Evolutionary conservation across 2,113 vertebrate genomes (phyloP).

Genomic region (Xiphorhynchus elegans): DNA sequence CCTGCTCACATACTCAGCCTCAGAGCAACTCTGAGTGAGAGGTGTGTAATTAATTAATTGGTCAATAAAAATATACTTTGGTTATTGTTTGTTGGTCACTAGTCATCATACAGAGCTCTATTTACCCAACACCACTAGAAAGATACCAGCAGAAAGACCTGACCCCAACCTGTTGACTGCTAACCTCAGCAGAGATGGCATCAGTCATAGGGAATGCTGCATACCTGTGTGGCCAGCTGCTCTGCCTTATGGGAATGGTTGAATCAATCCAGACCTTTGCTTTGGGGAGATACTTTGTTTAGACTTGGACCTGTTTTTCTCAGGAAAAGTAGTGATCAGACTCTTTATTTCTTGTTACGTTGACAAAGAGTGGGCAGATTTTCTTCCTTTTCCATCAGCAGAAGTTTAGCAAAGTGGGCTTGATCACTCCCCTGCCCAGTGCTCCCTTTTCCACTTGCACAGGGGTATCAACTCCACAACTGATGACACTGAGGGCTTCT

Average conservation of each 20-base stretch:
- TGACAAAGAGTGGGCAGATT: not conserved
- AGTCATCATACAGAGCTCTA: not conserved
- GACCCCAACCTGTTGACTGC: not conserved
- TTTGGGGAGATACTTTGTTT: not conserved
- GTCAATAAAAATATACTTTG: not conserved
- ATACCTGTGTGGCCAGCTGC: not conserved
- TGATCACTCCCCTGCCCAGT: not conserved
- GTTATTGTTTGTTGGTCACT: not conserved
- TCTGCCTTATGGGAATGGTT: not conserved
- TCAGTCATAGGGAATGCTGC: not conserved
- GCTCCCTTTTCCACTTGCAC: not conserved
- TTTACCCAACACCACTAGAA: not conserved
- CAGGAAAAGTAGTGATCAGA: not conserved
- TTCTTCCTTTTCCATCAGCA: not conserved
- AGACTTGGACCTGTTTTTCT: not conserved
- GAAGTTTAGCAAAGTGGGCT: not conserved
- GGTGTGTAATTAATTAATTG: not conserved
- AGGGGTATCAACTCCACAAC: not conserved
- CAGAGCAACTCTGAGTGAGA: not conserved
- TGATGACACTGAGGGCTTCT: not conserved
- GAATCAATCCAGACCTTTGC: not conserved
- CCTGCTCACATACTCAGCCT: not conserved
- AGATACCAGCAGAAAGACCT: not conserved
- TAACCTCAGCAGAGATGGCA: not conserved
- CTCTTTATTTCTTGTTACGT: not conserved